Evolutionary conservation across 2,797 vertebrate genomes (phyloP).

Genomic region (Periophthalmus magnuspinnatus): DNA sequence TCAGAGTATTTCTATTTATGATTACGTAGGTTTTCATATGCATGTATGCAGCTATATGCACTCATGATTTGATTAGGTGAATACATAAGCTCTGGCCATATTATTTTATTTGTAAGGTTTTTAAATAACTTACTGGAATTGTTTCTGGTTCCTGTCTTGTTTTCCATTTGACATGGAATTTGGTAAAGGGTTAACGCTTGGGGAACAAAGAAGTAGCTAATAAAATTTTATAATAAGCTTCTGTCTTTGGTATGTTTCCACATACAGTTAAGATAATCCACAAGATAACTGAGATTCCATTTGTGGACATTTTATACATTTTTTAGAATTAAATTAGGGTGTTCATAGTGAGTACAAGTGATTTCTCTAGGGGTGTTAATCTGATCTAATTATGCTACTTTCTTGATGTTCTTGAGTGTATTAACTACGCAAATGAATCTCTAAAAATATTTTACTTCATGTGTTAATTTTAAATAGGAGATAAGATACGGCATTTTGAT

Average conservation of each 20-base stretch:
- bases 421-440: no score
- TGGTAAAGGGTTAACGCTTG: slow-evolving; percentile 40
- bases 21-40: slow-evolving; percentile 7
- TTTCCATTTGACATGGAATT: slow-evolving; percentile 26
- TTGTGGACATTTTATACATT: no score
- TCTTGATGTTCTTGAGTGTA: no score
- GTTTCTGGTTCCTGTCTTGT: slow-evolving; percentile 19
- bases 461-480: no score
- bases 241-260: neutral
- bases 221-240: slow-evolving; percentile 68
- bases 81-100: slow-evolving; percentile 25
- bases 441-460: no score
- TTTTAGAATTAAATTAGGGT: no score
- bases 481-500: no score
- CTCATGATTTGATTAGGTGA: slow-evolving; percentile 32
- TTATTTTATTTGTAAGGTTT: slow-evolving; percentile 35
- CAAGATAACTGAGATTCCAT: neutral
- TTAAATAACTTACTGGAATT: slow-evolving; percentile 19
- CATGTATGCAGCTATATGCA: slow-evolving; percentile 28
- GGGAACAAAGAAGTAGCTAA: slow-evolving; percentile 43
- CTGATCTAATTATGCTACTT: no score
- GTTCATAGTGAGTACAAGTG: neutral
- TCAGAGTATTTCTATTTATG: neutral
- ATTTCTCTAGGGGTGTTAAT: neutral
- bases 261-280: neutral